Base-by-base conservation (phyloP, 2,888 invertebrate genomes). In the Griposia aprilina region DNA sequence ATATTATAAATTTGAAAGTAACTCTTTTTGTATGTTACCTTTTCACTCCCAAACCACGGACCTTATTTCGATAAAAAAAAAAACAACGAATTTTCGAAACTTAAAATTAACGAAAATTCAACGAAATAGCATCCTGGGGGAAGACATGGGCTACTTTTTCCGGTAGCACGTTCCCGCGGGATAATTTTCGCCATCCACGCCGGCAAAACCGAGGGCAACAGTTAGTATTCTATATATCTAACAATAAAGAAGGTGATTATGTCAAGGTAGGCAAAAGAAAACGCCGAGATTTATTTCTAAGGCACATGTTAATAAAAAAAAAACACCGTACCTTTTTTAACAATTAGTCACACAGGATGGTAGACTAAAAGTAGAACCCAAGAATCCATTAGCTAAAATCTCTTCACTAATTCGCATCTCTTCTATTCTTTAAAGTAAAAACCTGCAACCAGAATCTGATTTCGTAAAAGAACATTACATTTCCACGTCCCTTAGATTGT, bases 401-500 rank as follows among this genome's bases (percentile, higher is more conserved):
- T 45, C 23, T 57, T n/a, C 10, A 5, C 45, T 20, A 50, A 63
- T 45, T 45, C 3, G 1, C n/a, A 20, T 36, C 8, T n/a, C 13
- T 50, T 48, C 20, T 10, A 70, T 55, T 36, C 20, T 74, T 45
- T 52, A 66, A 62, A 73, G 10, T 10, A 60, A 70, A 74, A 74
- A 41, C 17, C 10, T 15, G 30, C 23, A 41, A 30, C 30, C 3
- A n/a, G 8, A 2, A 17, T 23, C 4, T 15, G 15, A 20, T 70
- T 66, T 17, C 1, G 41, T 50, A 55, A 74, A 71, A 45, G 17
- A 60, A 71, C 45, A 70, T 63, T 20, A 45, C 13, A 59, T 73
- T 82, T 62, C 26, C 50, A 57, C 23, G 36, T 66, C 17, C n/a
- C 26, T 41, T 48, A 55, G 13, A 78, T 55, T 69, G 41, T 48